Conservation (phyloP, 2,797 vertebrate species). For the Spatula clypeata region DNA sequence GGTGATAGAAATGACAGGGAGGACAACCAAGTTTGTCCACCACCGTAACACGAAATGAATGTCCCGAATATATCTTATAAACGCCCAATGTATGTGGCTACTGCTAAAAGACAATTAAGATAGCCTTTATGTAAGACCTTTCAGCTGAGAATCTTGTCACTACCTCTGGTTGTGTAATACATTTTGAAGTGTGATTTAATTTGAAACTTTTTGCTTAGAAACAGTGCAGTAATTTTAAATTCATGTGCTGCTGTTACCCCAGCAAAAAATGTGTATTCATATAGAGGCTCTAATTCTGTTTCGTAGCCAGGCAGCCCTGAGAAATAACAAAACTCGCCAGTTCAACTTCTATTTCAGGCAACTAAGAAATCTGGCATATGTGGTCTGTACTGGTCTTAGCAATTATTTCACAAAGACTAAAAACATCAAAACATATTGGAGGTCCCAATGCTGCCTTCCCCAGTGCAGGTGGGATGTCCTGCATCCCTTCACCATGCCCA, state of each 20-base stretch:
- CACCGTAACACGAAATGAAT: neutral
- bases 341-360: neutral
- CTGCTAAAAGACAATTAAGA: neutral
- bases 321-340: neutral
- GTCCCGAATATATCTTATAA: neutral
- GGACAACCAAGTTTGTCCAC: neutral
- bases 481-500: neutral
- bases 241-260: neutral
- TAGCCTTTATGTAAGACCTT: neutral
- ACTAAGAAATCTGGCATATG: neutral
- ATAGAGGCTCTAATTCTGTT: neutral
- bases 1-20: neutral
- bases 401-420: neutral
- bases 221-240: neutral
- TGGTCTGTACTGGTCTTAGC: neutral
- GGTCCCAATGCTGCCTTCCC: accelerated
- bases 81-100: neutral
- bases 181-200: neutral
- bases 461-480: accelerated
- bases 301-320: neutral
- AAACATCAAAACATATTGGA: accelerated
- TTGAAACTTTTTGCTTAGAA: neutral
- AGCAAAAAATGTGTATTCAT: neutral
- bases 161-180: neutral
- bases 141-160: neutral